Evolutionary conservation across 2,113 vertebrate species (phyloP).

Genomic region (Alligator sinensis): DNA sequence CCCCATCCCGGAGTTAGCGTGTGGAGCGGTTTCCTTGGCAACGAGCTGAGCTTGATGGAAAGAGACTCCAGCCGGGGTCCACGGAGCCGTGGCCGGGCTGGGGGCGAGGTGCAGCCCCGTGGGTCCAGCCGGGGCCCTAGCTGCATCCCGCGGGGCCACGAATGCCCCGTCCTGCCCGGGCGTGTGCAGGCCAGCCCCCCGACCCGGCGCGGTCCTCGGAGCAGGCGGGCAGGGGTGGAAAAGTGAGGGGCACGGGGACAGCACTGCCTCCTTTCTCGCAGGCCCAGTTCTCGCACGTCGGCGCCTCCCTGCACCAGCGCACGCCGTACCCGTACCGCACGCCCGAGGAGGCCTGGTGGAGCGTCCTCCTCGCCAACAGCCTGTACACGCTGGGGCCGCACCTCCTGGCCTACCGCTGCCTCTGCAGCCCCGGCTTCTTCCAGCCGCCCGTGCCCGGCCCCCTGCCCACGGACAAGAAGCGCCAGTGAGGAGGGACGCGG

Average conservation of each 20-base stretch:
- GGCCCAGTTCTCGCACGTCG: slow-evolving; percentile 90
- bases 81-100: neutral
- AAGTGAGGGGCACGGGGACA: rapidly evolving
- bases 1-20: rapidly evolving
- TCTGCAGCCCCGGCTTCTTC: slow-evolving; percentile 83
- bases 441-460: slow-evolving; percentile 16
- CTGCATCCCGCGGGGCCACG: neutral
- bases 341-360: slow-evolving; percentile 77
- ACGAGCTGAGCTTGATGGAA: neutral
- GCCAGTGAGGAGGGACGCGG: slow-evolving; percentile 56
- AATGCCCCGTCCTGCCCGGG: neutral
- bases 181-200: neutral
- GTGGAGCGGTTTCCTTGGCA: neutral
- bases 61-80: neutral
- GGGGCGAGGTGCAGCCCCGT: neutral
- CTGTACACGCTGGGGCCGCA: slow-evolving; percentile 80
- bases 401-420: slow-evolving; percentile 84
- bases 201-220: neutral
- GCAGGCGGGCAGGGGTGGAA: neutral
- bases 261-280: slow-evolving; percentile 31
- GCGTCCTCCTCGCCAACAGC: slow-evolving; percentile 81
- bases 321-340: slow-evolving; percentile 87
- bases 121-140: neutral
- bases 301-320: slow-evolving; percentile 84
- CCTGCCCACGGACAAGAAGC: slow-evolving; percentile 80